Conservation (phyloP, 2,888 invertebrate genomes). For the Euplexia lucipara region DNA sequence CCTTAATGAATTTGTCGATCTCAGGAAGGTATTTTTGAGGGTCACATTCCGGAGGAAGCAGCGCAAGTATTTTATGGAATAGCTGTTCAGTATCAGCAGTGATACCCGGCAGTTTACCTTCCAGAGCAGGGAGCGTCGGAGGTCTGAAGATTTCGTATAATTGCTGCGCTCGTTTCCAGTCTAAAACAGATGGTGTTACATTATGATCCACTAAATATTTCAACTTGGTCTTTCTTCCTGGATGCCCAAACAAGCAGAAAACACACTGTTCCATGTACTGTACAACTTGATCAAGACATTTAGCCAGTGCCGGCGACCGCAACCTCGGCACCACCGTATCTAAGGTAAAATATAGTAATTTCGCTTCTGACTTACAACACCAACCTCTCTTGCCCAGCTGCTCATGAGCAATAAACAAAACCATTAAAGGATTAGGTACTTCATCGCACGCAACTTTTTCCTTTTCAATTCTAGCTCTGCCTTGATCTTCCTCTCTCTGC, state of each 20-base stretch:
- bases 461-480: conserved; percentile 88
- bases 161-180: conserved; percentile 94
- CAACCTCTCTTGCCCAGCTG: conserved; percentile 94
- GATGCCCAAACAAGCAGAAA: conserved; percentile 96
- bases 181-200: conserved; percentile 92
- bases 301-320: conserved; percentile 92
- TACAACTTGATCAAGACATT: conserved; percentile 93
- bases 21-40: conserved; percentile 92
- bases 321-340: conserved; percentile 94
- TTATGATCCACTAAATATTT: conserved; percentile 94
- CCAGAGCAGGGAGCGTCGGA: conserved; percentile 95
- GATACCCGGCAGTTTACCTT: conserved; percentile 94
- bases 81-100: conserved; percentile 95
- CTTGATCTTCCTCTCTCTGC: conserved; percentile 93
- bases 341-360: conserved; percentile 94
- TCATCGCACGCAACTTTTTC: conserved; percentile 89
- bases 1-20: conserved; percentile 93
- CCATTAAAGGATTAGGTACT: conserved; percentile 93
- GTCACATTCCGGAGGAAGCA: conserved; percentile 93
- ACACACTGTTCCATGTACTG: conserved; percentile 95
- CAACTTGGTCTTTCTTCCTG: conserved; percentile 92
- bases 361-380: conserved; percentile 95
- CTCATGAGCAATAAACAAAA: conserved; percentile 96
- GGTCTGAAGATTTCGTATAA: conserved; percentile 96
- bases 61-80: conserved; percentile 92